Conservation (phyloP, 2,888 invertebrate genomes). For the Perithous albicinctus region DNA sequence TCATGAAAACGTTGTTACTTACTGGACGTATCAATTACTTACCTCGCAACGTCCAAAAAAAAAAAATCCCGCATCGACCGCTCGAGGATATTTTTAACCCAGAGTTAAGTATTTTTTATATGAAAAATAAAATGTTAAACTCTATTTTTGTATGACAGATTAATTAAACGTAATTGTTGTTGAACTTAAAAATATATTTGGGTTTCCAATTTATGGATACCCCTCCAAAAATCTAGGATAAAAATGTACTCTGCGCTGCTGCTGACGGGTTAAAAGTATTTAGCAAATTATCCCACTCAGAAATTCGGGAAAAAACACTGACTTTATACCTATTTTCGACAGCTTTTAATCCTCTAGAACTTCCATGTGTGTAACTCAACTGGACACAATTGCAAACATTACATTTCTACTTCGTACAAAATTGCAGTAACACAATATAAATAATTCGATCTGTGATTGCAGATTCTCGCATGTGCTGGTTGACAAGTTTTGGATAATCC, state of each 20-base stretch:
- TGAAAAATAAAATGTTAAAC: neutral
- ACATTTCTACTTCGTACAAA: conserved; percentile 1
- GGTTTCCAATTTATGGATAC: neutral
- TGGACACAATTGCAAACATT: conserved; percentile 3
- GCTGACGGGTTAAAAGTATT: neutral
- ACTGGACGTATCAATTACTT: neutral
- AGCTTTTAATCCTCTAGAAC: conserved; percentile 19
- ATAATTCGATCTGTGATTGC: conserved; percentile 65
- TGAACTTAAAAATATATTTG: neutral
- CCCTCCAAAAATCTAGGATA: neutral
- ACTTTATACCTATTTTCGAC: conserved; percentile 12
- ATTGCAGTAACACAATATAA: conserved; percentile 29
- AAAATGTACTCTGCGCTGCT: neutral
- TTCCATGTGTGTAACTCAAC: conserved; percentile 15
- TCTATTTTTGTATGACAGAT: neutral
- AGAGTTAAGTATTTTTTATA: neutral
- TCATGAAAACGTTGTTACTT: neutral
- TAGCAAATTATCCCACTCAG: conserved; percentile 12
- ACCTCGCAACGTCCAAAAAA: neutral
- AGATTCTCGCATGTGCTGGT: conserved; percentile 66
- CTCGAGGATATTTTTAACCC: neutral
- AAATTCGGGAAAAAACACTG: conserved; percentile 7
- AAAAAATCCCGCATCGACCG: neutral
- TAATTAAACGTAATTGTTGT: neutral
- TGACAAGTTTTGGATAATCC: conserved; percentile 36